Evolutionary conservation across 2,888 invertebrate species (phyloP), one percentile per base, ranked within the genome.

Genomic region (Plebejus anna): DNA sequence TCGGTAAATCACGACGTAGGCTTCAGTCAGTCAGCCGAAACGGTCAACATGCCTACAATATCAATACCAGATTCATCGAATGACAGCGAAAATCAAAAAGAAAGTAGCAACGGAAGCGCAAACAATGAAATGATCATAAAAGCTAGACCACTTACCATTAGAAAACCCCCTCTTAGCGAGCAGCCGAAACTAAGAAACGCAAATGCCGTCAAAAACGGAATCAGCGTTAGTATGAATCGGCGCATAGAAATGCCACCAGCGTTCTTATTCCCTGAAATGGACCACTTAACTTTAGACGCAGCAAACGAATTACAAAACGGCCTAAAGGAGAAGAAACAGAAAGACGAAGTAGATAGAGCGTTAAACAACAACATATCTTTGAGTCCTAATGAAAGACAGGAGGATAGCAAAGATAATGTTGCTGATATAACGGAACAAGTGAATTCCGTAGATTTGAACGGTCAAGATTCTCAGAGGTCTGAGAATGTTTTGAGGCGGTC

Each of bases 191-290:
- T 97, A 75, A 95, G 97, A 86, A 95, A 95, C 77, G 88, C 96
- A 80, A 95, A 91, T 78, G 90, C 86, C 59, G 88, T 94, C 73
- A 92, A 94, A 79, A 94, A 95, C 78, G 95, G 95, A 77, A 95
- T 96, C 72, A 96, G 95, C 84, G 95, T 96, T 80, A 95, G 95
- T 82, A 96, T 96, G 83, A 96, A 96, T 82, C 92, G 97, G 76
- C 93, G 97, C 78, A 97, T 97, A 82, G 97, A 97, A 89, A 96
- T 97, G 96, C 97, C 97, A 76, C 96, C 97, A 16, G 96, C 96
- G 32, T 97, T 97, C 87, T 92, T 97, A 76, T 97, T 97, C 88
- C 96, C 97, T 11, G 97, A 97, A 89, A 96, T 95, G 88, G 96
- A 96, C 84, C 95, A 95, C 78, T 93, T 96, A 78, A 93, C 94